Evolutionary conservation across 2,888 invertebrate genomes (phyloP), one percentile per base, ranked within the genome.

Genomic region (Macrophya alboannulata): DNA sequence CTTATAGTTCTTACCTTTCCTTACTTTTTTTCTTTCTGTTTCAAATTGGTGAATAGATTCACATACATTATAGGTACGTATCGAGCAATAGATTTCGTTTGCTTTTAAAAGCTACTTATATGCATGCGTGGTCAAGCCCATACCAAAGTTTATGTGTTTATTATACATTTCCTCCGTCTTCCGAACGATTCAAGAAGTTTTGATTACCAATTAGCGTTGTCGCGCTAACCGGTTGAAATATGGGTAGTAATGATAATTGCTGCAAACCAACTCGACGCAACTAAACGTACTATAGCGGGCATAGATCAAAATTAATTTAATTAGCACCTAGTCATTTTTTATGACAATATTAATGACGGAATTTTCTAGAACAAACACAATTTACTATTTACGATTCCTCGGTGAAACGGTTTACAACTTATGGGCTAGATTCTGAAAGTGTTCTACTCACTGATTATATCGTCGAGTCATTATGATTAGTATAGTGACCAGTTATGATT

Each of bases 301-400:
- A 62, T 40, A 21, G 37, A 81, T 81, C 40, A 62, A n/a, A 59
- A 31, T 83, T 21, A 83, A 83, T 83, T 68, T 71, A 68, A 83
- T 83, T 83, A 71, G 68, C 68, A 68, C 71, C 68, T 83, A 48
- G 68, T 65, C 37, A 83, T 83, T 68, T 55, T 83, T 71, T 37
- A 68, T 31, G 55, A 17, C 31, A 37, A 62, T 43, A 81, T 81
- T 81, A 43, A 81, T 62, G 81, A 40, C 25, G 25, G 62, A 40
- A 25, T 81, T 81, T 62, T 62, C 81, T 81, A 81, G 62, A 31
- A n/a, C 62, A 59, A 62, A 62, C 40, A 37, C 43, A 62, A 81
- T 81, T 62, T 81, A 81, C 25, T 43, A 81, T 81, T 62, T 81
- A 81, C 25, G 12, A 81, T 77, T 31, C 8, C 31, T 0, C n/a